phyloP scores from a whole-genome alignment of 2,888 invertebrate species.

The Cheilosia scutellata region DNA sequence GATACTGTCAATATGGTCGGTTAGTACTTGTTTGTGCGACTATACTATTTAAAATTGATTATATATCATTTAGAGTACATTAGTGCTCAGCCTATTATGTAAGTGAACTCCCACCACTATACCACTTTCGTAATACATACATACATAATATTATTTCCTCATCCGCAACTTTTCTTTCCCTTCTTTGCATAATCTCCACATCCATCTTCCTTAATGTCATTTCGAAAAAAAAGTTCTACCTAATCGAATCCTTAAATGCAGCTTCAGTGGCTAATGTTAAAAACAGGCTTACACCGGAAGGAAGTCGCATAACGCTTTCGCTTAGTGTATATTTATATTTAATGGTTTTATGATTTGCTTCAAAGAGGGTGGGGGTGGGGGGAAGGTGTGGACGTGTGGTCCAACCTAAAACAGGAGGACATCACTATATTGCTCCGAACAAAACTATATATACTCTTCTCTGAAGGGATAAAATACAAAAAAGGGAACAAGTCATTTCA shows the following conservation, averaged over 20 bases:
- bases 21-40: too few relatives aligned
- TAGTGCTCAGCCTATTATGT: too few relatives aligned
- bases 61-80: too few relatives aligned
- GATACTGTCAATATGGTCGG: too few relatives aligned
- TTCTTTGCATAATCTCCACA: slow-evolving; percentile 67
- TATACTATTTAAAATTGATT: too few relatives aligned
- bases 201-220: slow-evolving; percentile 72
- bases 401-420: neutral
- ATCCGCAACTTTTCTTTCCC: neutral
- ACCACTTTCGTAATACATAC: neutral
- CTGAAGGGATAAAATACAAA: slow-evolving; percentile 28
- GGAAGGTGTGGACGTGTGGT: too few relatives aligned
- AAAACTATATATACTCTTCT: neutral
- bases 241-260: slow-evolving; percentile 72
- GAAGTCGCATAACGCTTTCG: slow-evolving; percentile 21
- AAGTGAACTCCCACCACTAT: too few relatives aligned
- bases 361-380: neutral
- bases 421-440: slow-evolving; percentile 19
- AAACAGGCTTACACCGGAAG: slow-evolving; percentile 36
- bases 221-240: slow-evolving; percentile 33
- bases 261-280: slow-evolving; percentile 31
- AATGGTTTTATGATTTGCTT: slow-evolving; percentile 70
- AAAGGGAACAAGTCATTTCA: slow-evolving; percentile 24
- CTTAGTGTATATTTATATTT: slow-evolving; percentile 40
- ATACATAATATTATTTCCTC: neutral